Conservation (phyloP, 2,113 vertebrate genomes). For the Cheirogaleus medius region DNA sequence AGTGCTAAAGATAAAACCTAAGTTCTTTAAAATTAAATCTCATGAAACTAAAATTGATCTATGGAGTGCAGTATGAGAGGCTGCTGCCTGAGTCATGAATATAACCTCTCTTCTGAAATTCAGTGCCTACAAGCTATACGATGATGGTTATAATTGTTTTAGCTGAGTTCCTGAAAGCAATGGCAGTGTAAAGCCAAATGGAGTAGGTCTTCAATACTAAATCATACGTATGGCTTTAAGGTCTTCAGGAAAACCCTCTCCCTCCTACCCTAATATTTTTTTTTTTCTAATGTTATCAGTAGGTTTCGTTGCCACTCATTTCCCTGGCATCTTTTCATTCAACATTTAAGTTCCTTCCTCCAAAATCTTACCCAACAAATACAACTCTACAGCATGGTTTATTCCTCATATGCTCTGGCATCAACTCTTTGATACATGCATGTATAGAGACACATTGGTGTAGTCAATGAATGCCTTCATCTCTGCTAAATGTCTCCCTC, state of each 20-base stretch:
- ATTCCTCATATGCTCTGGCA: not conserved
- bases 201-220: not conserved
- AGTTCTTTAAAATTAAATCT: slow-evolving; percentile 79
- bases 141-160: not conserved
- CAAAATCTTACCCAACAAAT: not conserved
- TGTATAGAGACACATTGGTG: not conserved
- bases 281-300: not conserved
- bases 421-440: not conserved
- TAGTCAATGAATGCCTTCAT: not conserved
- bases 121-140: not conserved
- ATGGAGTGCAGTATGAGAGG: slow-evolving; percentile 4
- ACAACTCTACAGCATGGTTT: not conserved
- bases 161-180: not conserved
- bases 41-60: slow-evolving; percentile 72
- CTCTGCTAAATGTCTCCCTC: not conserved
- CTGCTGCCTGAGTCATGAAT: slow-evolving; percentile 24
- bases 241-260: not conserved
- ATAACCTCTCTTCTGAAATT: slow-evolving; percentile 45
- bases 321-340: not conserved
- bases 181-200: not conserved
- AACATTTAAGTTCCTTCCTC: not conserved
- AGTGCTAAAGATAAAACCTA: slow-evolving; percentile 77
- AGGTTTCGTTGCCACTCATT: not conserved
- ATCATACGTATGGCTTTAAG: not conserved
- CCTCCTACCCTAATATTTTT: not conserved